These are phyloP conservation scores for Oxystoma pomonae DNA, from an alignment of 2,888 invertebrate species.

Conservation along the genomic window DNA sequence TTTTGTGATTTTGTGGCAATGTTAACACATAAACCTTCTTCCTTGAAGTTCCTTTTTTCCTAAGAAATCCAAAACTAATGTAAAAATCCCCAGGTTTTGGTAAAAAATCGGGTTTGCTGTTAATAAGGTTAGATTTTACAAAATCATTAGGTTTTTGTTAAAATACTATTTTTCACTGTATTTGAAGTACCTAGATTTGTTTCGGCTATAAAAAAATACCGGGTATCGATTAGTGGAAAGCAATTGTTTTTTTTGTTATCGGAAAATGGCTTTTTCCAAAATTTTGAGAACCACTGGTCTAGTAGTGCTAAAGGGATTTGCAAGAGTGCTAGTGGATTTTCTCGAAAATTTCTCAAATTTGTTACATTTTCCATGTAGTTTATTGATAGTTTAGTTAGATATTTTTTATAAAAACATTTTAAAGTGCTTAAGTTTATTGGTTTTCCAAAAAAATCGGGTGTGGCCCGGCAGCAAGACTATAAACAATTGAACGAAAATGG, in stretches of 20 bases:
- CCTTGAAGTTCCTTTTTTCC: neutral
- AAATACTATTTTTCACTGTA: neutral
- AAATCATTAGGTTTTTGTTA: neutral
- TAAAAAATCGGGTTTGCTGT: neutral
- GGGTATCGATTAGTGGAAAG: neutral
- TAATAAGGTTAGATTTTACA: neutral
- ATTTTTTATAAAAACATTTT: neutral
- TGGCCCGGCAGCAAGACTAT: neutral
- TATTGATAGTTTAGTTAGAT: neutral
- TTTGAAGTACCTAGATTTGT: too few relatives aligned
- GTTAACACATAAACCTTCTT: neutral
- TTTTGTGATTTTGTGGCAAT: neutral
- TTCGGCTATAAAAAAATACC: neutral
- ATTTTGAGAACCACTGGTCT: neutral
- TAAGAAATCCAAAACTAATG: neutral
- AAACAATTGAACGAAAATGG: constrained; percentile 30
- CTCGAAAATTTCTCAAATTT: neutral
- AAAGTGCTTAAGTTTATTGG: neutral
- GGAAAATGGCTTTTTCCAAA: neutral
- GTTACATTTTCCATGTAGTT: neutral
- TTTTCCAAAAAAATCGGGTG: neutral
- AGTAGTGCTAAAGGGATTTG: neutral
- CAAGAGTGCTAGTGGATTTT: neutral
- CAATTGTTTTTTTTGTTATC: neutral
- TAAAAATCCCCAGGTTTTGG: neutral